Evolutionary conservation across 2,113 vertebrate species (phyloP), one percentile per base, ranked within the genome.

Genomic region (Mustela lutreola): DNA sequence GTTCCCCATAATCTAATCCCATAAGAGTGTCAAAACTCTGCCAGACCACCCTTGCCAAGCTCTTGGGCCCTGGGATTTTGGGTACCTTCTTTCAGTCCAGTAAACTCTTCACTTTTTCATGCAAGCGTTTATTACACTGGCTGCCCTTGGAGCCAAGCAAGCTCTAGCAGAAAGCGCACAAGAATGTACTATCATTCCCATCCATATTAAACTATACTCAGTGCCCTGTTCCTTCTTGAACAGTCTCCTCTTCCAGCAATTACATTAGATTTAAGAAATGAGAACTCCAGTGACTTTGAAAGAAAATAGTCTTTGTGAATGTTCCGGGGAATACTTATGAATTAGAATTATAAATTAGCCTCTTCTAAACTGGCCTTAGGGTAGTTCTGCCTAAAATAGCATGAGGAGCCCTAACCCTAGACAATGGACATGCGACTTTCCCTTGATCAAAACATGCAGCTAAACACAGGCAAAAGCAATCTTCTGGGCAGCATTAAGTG

Each of bases 221-320:
- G 7, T 63, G 56, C 36, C 60, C 50, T 39, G 5, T 65, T 67
- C 31, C 65, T 82, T 78, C 53, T 96, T 36, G 60, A 63, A 71
- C 22, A 63, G 73, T 4, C 53, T 94, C 24, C 65, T 89, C 93
- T 85, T 71, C 83, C 21, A 71, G 39, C 28, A 63, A 65, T 50
- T 53, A 73, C 19, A 36, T 65, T n/a, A 63, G 65, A 86, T n/a
- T 48, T 87, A 88, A 83, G 70, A 63, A 97, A 24, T 58, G 75
- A 83, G 18, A 71, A 87, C 24, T 10, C 16, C 19, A 67, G 39
- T 73, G 60, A 65, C 33, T 78, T 87, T 11, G 62, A 88, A 83
- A 96, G 67, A 53, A 93, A 86, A 90, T 39, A 24, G 42, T 50
- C 65, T 81, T 95, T 50, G 26, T 95, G 75, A 87, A 36, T 31